phyloP scores from a whole-genome alignment of 2,797 vertebrate genomes.

The Haliaeetus vocifer region DNA sequence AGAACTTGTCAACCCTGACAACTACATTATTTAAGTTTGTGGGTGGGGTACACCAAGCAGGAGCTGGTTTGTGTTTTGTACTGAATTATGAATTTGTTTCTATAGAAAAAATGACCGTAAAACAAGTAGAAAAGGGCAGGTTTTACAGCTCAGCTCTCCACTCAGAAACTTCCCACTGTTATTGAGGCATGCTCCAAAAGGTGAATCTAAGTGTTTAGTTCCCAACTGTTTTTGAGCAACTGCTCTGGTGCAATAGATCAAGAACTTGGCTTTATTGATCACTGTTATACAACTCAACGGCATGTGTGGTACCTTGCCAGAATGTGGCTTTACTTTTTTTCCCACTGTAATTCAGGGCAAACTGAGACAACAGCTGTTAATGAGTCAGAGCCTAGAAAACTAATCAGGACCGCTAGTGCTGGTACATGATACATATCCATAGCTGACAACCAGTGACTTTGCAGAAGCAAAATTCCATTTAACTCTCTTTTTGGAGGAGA shows the following conservation, averaged over 20 bases:
- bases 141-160: not conserved
- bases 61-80: constrained; percentile 27
- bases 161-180: not conserved
- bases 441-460: not conserved
- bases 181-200: not conserved
- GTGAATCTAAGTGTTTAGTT: not conserved
- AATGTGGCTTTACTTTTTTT: not conserved
- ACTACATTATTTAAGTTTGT: constrained; percentile 62
- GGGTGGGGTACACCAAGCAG: constrained; percentile 6
- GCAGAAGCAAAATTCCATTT: not conserved
- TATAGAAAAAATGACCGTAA: not conserved
- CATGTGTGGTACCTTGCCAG: not conserved
- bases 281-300: not conserved
- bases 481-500: not conserved
- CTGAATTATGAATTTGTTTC: constrained; percentile 28
- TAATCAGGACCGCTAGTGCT: not conserved
- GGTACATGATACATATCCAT: not conserved
- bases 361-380: not conserved
- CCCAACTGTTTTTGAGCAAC: not conserved
- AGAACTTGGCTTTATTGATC: not conserved
- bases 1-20: constrained; percentile 64
- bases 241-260: not conserved
- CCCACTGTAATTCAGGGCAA: not conserved
- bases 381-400: not conserved
- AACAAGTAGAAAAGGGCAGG: not conserved